Evolutionary conservation across 1,140 invertebrate genomes (phyloP).

Genomic region (Eufriesea mexicana): DNA sequence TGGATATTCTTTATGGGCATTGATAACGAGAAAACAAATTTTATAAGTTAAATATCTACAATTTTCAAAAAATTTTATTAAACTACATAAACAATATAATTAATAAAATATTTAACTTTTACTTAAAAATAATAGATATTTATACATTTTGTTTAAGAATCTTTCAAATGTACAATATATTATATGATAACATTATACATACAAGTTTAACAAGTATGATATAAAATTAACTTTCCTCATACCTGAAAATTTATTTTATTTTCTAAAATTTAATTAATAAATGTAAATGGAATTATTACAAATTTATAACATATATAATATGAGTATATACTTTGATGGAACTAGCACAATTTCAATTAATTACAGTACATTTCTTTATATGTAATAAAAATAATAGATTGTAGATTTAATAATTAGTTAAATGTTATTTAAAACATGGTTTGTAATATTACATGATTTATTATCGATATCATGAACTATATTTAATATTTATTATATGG

Average conservation of each 20-base stretch:
- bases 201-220: constrained; percentile 20
- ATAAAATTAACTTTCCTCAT: neutral
- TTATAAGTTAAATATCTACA: too few relatives aligned
- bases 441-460: too few relatives aligned
- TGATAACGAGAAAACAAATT: too few relatives aligned
- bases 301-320: neutral
- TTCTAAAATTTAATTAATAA: neutral
- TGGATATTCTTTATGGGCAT: too few relatives aligned
- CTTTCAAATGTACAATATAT: neutral
- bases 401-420: constrained; percentile 3
- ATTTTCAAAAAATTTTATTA: neutral
- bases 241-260: too few relatives aligned
- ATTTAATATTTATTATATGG: too few relatives aligned
- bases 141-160: neutral
- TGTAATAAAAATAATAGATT: neutral
- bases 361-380: neutral
- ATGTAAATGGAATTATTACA: neutral
- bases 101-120: neutral
- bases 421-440: too few relatives aligned
- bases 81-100: too few relatives aligned
- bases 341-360: neutral
- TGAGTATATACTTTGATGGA: neutral
- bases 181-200: constrained; percentile 3
- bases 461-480: too few relatives aligned
- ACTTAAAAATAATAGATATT: neutral